Conservation (phyloP, 1,140 invertebrate genomes). For the Hypothenemus hampei region DNA sequence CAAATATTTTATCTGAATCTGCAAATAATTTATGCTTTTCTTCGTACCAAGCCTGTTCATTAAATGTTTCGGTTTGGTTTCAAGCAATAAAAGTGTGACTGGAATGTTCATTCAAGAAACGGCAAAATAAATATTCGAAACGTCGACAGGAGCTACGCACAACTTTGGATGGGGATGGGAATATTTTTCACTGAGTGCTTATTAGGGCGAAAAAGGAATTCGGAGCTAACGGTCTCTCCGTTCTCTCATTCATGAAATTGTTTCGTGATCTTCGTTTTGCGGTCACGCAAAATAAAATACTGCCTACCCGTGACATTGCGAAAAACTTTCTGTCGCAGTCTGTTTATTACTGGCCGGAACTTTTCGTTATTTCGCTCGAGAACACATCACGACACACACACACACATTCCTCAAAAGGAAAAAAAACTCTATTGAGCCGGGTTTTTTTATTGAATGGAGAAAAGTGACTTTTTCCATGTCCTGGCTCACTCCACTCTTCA, state of each 20-base stretch:
- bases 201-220: constrained; percentile 21
- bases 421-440: no score
- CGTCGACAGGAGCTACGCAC: constrained; percentile 13
- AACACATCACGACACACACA: no score
- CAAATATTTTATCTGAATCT: no score
- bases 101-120: not conserved
- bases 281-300: constrained; percentile 20
- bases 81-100: not conserved
- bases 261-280: constrained; percentile 22
- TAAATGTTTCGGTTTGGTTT: no score
- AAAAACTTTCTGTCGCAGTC: constrained; percentile 21
- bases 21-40: no score
- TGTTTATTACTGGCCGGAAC: constrained; percentile 16
- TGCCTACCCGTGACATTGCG: constrained; percentile 18
- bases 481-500: no score
- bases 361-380: no score
- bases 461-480: no score
- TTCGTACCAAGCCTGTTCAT: no score
- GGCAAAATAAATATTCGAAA: constrained; percentile 12
- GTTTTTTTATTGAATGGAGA: no score
- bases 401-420: no score
- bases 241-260: constrained; percentile 21
- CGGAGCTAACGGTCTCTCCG: constrained; percentile 7
- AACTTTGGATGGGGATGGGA: not conserved
- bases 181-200: constrained; percentile 20